Percentiles rank a stretch among this genome's conserved stretches.
phyloP scores from a whole-genome alignment of 2,888 invertebrate genomes.

The Ischnura elegans region DNA sequence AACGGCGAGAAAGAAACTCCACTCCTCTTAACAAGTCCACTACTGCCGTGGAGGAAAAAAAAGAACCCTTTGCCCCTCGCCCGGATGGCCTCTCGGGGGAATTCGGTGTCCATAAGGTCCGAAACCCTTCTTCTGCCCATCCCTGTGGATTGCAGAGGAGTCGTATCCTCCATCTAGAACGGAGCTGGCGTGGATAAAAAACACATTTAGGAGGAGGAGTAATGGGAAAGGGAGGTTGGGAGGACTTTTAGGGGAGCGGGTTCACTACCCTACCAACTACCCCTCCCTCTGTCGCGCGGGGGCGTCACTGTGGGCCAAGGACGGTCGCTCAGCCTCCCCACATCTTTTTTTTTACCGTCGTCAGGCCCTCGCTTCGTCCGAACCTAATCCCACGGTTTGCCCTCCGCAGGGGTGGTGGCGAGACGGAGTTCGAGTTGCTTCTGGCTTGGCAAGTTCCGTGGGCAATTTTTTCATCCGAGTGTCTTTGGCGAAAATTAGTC shows the following conservation, averaged over 20 bases:
- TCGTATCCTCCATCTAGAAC: not conserved
- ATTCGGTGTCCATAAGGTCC: too few relatives aligned
- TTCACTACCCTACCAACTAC: not conserved
- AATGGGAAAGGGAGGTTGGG: not conserved
- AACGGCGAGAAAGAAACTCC: not conserved
- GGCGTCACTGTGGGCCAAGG: slow-evolving; percentile 4
- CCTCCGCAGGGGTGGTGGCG: not conserved
- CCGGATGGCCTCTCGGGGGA: too few relatives aligned
- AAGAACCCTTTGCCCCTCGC: too few relatives aligned
- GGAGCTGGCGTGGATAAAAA: not conserved
- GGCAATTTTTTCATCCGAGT: too few relatives aligned
- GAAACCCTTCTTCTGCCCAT: not conserved
- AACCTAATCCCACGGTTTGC: not conserved
- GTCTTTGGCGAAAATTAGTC: too few relatives aligned
- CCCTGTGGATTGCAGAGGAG: not conserved
- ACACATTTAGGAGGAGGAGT: not conserved
- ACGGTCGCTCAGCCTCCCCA: not conserved
- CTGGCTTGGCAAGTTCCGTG: too few relatives aligned
- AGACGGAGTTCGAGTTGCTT: not conserved
- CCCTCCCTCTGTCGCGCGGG: not conserved
- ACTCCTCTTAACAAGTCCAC: not conserved
- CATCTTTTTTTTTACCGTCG: not conserved
- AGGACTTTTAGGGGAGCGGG: not conserved
- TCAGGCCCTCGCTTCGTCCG: not conserved
- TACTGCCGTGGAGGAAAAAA: too few relatives aligned